Evolutionary conservation across 2,888 invertebrate species (phyloP), one percentile per base, ranked within the genome.

Genomic region (Macrostomum cliftonense): DNA sequence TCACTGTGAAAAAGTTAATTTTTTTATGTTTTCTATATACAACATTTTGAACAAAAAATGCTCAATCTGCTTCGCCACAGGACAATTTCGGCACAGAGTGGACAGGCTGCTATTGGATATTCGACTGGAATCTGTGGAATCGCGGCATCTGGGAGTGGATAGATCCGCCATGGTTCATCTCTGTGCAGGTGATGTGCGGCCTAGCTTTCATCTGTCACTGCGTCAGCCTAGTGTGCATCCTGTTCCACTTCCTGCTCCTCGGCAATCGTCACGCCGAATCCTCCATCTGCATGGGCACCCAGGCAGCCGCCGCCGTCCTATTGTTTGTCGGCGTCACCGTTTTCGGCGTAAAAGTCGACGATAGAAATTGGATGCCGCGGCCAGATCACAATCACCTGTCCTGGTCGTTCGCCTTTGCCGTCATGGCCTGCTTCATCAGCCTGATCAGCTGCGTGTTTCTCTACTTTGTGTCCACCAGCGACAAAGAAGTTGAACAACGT

Each of bases 381-480:
- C 47, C 47, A 2, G 49, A 49, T 49, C 49, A 49, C 17, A 49
- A 49, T 19, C 49, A 49, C 20, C 37, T 49, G 16, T 49, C 48
- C 28, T 49, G 49, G 49, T 21, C 37, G 9, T 49, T 49, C 37
- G 47, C 48, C 13, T 49, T 49, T 37, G 49, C 49, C n/a, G 49
- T 49, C 37, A 12, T 49, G 13, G 45, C 49, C 13, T 45, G 49
- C 19, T 49, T 49, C 37, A 49, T 49, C 49, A 36, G 46, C 13
- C 36, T 28, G 7, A 49, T 49, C 19, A 20, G 46, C 19, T 39
- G 38, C n/a, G 21, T 46, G n/a, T 12, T 20, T 16, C 16, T 46
- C 2, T 28, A 28, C 9, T 28, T 28, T 28, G 28, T 28, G 28
- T 28, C 28, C 5, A 28, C 4, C 9, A 28, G 28, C 28, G 28